Evolutionary conservation across 2,113 vertebrate genomes (phyloP), one percentile per base, ranked within the genome.

Genomic region (Origma solitaria): DNA sequence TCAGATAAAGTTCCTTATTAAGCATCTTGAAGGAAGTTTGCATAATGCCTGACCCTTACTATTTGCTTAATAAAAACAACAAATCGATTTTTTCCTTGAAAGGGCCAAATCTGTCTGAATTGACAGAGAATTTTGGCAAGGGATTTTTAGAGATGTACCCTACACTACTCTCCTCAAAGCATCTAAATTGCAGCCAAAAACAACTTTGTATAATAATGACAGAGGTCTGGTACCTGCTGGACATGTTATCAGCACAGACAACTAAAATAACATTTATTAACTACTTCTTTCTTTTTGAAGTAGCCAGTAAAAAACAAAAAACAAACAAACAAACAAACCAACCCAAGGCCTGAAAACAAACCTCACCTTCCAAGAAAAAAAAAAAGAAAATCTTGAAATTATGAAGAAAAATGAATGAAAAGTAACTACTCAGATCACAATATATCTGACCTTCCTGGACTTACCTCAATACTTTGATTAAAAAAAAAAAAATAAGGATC

Each of bases 311-410:
- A 19, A 18, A 45, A 10, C 4, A 3, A 3, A 3, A 30, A 15
- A 3, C 7, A 20, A 27, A 14, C 1, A n/a, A 57, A 22, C 23
- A 15, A 35, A 31, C 13, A 51, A 30, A 60, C 24, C 6, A 50
- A n/a, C 7, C 37, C 37, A 40, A 60, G 50, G 44, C 7, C 4
- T 5, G 13, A 9, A 11, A 49, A 15, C 5, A 62, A 25, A 2
- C 2, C 3, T 33, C 31, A 5, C 6, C 6, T 25, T 3, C 1
- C 19, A 5, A 8, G 20, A 21, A 13, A 8, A 15, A 13, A 8
- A 15, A 31, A 40, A 14, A 24, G 2, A 47, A 44, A n/a, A 3
- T 6, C 18, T 8, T 82, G 28, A 75, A 66, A 53, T 25, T 54
- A 5, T 35, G 9, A 73, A 50, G 21, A 65, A 66, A 80, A 65